Percentiles rank a stretch among this genome's conserved stretches.
phyloP scores from a whole-genome alignment of 2,797 vertebrate species.

The Sebastes umbrosus region DNA sequence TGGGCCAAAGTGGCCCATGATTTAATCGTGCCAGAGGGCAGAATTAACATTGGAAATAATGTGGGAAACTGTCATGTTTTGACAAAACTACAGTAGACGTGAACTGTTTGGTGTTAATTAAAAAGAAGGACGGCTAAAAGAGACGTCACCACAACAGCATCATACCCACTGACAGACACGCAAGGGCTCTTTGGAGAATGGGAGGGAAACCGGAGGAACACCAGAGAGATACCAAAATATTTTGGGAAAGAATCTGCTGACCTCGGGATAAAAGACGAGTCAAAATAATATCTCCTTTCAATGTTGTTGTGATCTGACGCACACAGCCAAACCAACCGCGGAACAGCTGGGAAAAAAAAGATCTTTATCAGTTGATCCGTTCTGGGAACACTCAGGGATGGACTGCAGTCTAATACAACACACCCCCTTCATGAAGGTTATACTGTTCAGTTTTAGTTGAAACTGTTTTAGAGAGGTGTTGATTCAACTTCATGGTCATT shows the following conservation, averaged over 20 bases:
- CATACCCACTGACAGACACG: neutral
- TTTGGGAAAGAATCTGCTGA: neutral
- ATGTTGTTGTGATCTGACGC: neutral
- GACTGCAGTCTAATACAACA: neutral
- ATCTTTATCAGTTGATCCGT: neutral
- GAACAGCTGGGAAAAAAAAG: neutral
- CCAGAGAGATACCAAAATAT: neutral
- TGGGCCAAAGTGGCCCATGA: neutral
- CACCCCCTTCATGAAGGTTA: too few relatives aligned
- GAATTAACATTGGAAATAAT: neutral
- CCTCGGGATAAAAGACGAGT: neutral
- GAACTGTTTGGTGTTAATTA: neutral
- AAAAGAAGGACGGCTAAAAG: neutral
- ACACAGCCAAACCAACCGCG: neutral
- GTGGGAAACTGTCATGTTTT: neutral
- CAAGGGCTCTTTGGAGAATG: neutral
- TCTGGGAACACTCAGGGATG: neutral
- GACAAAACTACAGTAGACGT: neutral
- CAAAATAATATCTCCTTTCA: conserved; percentile 5
- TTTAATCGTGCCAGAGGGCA: neutral
- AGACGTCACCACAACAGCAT: neutral
- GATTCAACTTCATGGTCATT: neutral
- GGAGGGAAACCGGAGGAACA: neutral
- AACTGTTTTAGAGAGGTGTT: neutral
- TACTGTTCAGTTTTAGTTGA: neutral